Evolutionary conservation across 2,797 vertebrate species (phyloP).

Genomic region (Pyrocephalus nanus): DNA sequence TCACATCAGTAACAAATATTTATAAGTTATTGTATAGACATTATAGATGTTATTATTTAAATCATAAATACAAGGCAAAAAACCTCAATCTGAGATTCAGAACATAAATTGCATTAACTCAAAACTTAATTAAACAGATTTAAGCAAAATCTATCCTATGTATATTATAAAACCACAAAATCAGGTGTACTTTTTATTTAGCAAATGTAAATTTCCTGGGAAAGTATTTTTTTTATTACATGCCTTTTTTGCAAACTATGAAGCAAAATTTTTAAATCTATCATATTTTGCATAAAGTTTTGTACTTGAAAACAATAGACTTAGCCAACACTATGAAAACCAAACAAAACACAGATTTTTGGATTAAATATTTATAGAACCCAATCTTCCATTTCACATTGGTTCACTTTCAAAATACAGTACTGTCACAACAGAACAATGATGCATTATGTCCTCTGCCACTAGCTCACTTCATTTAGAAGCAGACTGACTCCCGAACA

Average conservation of each 20-base stretch:
- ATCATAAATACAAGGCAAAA: neutral
- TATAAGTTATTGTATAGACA: neutral
- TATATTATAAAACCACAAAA: neutral
- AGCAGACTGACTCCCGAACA: neutral
- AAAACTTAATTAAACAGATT: neutral
- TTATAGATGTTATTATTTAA: neutral
- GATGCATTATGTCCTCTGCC: neutral
- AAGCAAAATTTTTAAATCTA: neutral
- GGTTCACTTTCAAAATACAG: neutral
- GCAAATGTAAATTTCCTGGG: neutral
- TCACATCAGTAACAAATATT: neutral
- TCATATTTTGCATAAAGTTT: neutral
- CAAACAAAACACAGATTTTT: neutral
- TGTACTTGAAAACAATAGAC: neutral
- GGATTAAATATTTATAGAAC: neutral
- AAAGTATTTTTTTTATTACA: neutral
- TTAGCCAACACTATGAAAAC: neutral
- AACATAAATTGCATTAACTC: neutral
- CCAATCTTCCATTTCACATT: neutral
- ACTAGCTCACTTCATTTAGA: neutral
- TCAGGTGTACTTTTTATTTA: neutral
- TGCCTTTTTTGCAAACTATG: neutral
- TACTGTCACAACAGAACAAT: neutral
- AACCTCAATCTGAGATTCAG: neutral
- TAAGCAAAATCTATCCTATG: neutral